Evolutionary conservation across 2,888 invertebrate species (phyloP).

Genomic region (Mythimna loreyi): DNA sequence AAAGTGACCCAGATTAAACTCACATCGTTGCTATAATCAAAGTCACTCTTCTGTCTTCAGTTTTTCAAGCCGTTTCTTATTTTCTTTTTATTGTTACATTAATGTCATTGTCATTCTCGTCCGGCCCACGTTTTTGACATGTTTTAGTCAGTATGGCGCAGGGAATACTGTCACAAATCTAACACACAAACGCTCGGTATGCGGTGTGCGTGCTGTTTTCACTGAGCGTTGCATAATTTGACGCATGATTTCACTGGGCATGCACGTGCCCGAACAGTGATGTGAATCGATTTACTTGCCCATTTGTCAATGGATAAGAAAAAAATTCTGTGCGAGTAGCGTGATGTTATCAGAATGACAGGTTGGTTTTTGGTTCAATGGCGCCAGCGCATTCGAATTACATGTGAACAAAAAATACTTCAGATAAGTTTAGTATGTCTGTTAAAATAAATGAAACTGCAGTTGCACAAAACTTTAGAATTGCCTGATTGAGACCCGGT

Average conservation of each 20-base stretch:
- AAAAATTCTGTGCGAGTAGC: constrained; percentile 25
- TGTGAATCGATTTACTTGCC: constrained; percentile 62
- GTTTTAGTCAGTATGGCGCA: constrained; percentile 46
- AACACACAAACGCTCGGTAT: constrained; percentile 65
- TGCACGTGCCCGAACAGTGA: constrained; percentile 64
- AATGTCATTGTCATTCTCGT: constrained; percentile 14
- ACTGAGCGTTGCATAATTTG: constrained; percentile 79
- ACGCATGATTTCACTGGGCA: constrained; percentile 74
- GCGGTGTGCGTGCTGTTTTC: constrained; percentile 74
- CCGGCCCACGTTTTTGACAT: constrained; percentile 14
- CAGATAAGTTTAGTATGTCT: neutral
- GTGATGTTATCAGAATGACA: constrained; percentile 31
- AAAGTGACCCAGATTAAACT: constrained; percentile 25
- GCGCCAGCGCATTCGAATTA: neutral
- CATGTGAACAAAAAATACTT: neutral
- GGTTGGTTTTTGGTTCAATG: constrained; percentile 25
- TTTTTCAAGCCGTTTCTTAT: constrained; percentile 12
- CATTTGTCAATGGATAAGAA: constrained; percentile 60
- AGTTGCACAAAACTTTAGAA: neutral
- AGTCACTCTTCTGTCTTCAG: constrained; percentile 6
- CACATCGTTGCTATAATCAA: constrained; percentile 7
- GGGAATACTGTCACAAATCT: constrained; percentile 61
- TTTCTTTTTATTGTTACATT: neutral
- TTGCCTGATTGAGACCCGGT: neutral
- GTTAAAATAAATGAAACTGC: neutral